Conservation (phyloP, 1,140 invertebrate genomes). For the Tyrophagus putrescentiae region DNA sequence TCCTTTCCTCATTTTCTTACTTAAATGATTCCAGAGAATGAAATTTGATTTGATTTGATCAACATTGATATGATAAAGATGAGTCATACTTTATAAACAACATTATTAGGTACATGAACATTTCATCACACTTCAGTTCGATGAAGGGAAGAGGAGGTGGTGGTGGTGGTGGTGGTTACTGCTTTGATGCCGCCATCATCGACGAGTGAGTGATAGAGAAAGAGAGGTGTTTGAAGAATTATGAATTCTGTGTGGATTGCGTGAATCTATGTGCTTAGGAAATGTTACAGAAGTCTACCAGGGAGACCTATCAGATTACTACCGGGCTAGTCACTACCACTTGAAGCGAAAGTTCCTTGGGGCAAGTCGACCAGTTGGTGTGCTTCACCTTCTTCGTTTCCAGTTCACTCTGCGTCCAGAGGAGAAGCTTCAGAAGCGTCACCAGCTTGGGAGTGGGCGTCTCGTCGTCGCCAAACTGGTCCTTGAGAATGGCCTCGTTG, state of each 20-base stretch:
- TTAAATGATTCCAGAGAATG: not conserved
- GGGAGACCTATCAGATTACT: not conserved
- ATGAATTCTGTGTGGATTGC: too few relatives aligned
- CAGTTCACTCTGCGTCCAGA: constrained; percentile 88
- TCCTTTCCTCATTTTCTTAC: not conserved
- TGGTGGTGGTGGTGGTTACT: too few relatives aligned
- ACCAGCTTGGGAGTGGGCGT: constrained; percentile 63
- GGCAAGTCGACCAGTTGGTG: constrained; percentile 76
- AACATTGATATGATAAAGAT: too few relatives aligned
- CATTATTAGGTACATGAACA: too few relatives aligned
- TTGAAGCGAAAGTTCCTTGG: constrained; percentile 12
- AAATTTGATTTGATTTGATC: not conserved
- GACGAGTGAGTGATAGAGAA: too few relatives aligned
- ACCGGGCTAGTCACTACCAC: constrained; percentile 5
- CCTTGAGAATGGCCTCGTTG: constrained; percentile 84
- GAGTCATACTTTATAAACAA: not conserved
- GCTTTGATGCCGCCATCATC: too few relatives aligned
- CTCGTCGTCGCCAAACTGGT: constrained; percentile 72
- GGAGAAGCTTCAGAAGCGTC: constrained; percentile 72
- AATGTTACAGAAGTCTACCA: too few relatives aligned
- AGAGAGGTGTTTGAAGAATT: too few relatives aligned
- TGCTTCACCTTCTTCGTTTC: constrained; percentile 85
- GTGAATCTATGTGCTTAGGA: too few relatives aligned
- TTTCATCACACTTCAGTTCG: too few relatives aligned
- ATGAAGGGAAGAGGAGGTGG: too few relatives aligned